These are phyloP conservation scores for Pissodes strobi DNA, from an alignment of 1,140 invertebrate genomes.

Conservation along the genomic window DNA sequence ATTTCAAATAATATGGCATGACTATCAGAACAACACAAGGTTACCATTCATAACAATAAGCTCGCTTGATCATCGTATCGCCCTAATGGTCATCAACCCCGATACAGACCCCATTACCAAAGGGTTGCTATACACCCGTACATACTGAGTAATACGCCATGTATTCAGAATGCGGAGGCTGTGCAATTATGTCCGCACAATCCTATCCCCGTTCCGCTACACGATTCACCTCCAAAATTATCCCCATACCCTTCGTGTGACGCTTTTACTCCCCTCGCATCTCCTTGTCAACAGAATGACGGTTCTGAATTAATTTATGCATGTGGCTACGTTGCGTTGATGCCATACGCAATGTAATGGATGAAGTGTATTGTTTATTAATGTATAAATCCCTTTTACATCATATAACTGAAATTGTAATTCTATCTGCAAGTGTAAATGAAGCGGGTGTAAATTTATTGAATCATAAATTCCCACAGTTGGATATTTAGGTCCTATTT, in stretches of 20 bases:
- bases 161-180: conserved; percentile 14
- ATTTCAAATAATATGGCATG: too few species aligned
- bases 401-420: conserved; percentile 17
- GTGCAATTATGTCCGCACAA: conserved; percentile 19
- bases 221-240: conserved; percentile 22
- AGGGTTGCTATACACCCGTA: conserved; percentile 11
- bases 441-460: conserved; percentile 18
- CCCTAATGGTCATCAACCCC: too few species aligned
- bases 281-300: conserved; percentile 27
- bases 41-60: too few species aligned
- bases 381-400: conserved; percentile 26
- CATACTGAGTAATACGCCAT: conserved; percentile 7
- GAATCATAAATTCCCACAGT: neutral
- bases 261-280: neutral
- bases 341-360: conserved; percentile 23
- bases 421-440: conserved; percentile 14
- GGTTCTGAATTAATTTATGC: conserved; percentile 32
- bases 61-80: too few species aligned
- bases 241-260: conserved; percentile 15
- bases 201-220: conserved; percentile 17
- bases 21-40: too few species aligned
- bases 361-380: conserved; percentile 29
- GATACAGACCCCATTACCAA: conserved; percentile 15
- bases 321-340: conserved; percentile 28
- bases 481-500: too few species aligned